phyloP scores from a whole-genome alignment of 2,888 invertebrate genomes.

The Molorchus minor region DNA sequence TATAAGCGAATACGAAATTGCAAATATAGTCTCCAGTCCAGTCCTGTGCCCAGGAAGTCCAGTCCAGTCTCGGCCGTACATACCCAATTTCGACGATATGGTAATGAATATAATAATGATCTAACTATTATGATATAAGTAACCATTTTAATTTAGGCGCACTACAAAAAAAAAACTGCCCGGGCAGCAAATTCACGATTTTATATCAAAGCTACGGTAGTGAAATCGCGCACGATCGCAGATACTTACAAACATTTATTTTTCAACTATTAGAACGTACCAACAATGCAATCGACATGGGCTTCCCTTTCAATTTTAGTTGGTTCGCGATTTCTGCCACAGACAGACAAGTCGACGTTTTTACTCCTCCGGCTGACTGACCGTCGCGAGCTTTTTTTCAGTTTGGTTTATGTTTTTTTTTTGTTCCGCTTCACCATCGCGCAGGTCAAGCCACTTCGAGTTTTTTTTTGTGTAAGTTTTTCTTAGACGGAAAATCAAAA shows the following conservation, averaged over 20 bases:
- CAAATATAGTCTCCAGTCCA: too few species aligned
- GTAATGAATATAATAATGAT: too few species aligned
- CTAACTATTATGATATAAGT: too few species aligned
- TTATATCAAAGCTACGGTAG: background rate
- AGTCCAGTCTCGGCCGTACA: too few species aligned
- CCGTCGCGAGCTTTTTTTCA: background rate
- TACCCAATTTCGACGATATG: background rate
- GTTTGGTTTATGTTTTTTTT: background rate
- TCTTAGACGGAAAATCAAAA: background rate
- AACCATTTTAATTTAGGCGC: background rate
- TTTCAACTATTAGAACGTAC: conserved; percentile 24
- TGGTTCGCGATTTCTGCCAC: conserved; percentile 6
- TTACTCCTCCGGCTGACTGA: background rate
- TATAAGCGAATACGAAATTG: too few species aligned
- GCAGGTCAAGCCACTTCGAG: too few species aligned
- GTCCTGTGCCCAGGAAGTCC: background rate
- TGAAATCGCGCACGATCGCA: conserved; percentile 3
- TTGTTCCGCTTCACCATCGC: background rate
- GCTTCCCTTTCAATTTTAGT: conserved; percentile 11
- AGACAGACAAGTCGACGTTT: background rate
- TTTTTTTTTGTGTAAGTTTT: background rate
- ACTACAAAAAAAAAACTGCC: conserved; percentile 3
- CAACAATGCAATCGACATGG: conserved; percentile 1
- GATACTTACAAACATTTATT: conserved; percentile 1
- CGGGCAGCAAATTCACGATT: background rate